A percentile compares a stretch with the other conserved stretches of the same genome.
These are phyloP conservation scores for Calyptommatus sinebrachiatus DNA, from an alignment of 2,113 vertebrate species.

Conservation along the genomic window DNA sequence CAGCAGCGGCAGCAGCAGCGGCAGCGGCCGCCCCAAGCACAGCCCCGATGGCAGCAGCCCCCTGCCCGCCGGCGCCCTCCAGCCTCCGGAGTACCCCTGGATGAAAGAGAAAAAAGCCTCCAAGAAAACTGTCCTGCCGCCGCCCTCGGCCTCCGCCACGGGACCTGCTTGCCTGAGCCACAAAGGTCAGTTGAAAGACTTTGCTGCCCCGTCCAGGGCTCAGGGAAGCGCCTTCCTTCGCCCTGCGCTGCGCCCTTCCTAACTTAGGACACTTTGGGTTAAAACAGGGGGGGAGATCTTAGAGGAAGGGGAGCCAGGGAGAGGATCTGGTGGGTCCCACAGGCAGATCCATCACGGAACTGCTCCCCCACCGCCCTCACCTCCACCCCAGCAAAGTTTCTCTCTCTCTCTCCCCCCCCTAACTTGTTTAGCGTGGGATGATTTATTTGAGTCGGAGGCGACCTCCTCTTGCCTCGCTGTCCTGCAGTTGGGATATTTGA, in stretches of 20 bases:
- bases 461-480: constrained; percentile 85
- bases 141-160: constrained; percentile 75
- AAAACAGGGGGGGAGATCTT: constrained; percentile 30
- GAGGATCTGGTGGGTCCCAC: constrained; percentile 40
- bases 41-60: constrained; percentile 81
- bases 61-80: constrained; percentile 79
- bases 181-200: constrained; percentile 88
- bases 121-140: constrained; percentile 81
- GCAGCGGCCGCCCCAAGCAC: constrained; percentile 83
- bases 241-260: constrained; percentile 29
- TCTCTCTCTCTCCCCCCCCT: constrained; percentile 57
- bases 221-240: not conserved
- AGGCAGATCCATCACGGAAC: constrained; percentile 1
- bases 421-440: constrained; percentile 83
- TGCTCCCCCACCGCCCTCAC: not conserved
- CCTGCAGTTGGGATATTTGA: constrained; percentile 91
- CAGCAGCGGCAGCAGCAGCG: constrained; percentile 77
- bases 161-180: constrained; percentile 87
- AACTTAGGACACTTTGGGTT: constrained; percentile 28
- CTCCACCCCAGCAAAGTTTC: constrained; percentile 60
- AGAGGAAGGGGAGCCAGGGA: constrained; percentile 39
- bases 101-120: constrained; percentile 97
- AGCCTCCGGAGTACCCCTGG: constrained; percentile 93
- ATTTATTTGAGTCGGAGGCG: constrained; percentile 90
- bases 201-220: constrained; percentile 2